Evolutionary conservation across 2,113 vertebrate genomes (phyloP).

Genomic region (Chlorodrepanis virens): DNA sequence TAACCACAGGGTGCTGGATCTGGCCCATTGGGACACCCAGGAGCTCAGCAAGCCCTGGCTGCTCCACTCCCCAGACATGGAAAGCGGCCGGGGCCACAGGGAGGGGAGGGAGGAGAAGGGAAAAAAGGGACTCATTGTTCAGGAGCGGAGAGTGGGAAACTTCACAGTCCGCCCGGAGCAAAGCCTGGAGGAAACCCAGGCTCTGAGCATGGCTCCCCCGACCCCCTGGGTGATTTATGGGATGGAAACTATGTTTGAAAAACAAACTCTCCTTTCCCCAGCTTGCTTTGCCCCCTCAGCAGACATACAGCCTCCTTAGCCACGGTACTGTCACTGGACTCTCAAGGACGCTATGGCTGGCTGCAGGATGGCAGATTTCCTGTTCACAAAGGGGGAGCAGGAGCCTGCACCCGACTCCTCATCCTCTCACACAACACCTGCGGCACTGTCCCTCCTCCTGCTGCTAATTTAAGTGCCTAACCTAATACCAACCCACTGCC

Average conservation of each 20-base stretch:
- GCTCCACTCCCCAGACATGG: background rate
- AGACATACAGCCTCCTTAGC: background rate
- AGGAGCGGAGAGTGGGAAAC: constrained; percentile 22
- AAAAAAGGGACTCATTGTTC: constrained; percentile 62
- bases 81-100: background rate
- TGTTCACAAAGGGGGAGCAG: background rate
- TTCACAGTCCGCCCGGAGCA: background rate
- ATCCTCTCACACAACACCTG: background rate
- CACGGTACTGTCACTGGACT: background rate
- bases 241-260: constrained; percentile 42
- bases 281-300: background rate
- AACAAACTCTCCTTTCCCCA: constrained; percentile 23
- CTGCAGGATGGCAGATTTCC: background rate
- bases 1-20: background rate
- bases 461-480: background rate
- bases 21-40: background rate
- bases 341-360: rapidly evolving
- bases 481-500: background rate
- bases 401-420: background rate
- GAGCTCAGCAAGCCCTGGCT: constrained; percentile 8
- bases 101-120: constrained; percentile 30
- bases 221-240: constrained; percentile 31
- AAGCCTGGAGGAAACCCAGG: constrained; percentile 51
- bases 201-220: background rate
- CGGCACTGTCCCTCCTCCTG: background rate